Conservation (phyloP, 2,888 invertebrate species). For the Andrena dorsata region DNA sequence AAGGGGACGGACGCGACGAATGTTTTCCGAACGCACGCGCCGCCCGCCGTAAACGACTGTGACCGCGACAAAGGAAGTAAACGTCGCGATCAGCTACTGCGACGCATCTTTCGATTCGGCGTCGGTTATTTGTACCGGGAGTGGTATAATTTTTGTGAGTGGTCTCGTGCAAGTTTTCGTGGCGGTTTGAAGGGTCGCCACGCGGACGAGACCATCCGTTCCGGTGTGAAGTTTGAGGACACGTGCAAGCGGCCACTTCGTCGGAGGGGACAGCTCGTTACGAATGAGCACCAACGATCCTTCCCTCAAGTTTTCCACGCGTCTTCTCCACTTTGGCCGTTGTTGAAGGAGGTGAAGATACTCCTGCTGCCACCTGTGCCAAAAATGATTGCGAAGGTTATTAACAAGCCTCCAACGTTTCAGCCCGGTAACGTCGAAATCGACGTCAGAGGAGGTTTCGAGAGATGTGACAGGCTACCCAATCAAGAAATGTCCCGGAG, state of each 20-base stretch:
- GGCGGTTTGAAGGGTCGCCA: background rate
- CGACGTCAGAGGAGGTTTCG: background rate
- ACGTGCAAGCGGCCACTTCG: background rate
- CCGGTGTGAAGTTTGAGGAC: background rate
- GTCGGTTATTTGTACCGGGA: no score
- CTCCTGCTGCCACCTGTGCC: background rate
- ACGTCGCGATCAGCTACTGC: no score
- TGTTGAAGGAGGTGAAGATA: background rate
- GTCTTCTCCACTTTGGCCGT: background rate
- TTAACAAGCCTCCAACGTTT: background rate
- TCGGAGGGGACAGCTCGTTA: background rate
- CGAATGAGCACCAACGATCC: background rate
- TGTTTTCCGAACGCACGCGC: no score
- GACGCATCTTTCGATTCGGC: no score
- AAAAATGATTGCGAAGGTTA: background rate
- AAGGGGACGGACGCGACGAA: no score
- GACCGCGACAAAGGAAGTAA: no score
- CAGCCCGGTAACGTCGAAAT: background rate
- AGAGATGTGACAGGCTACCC: background rate
- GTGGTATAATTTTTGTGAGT: background rate
- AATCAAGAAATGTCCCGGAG: background rate
- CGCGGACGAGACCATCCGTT: background rate
- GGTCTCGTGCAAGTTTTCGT: slow-evolving; percentile 2
- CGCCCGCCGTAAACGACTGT: no score
- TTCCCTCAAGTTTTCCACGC: background rate